Conservation (phyloP, 2,888 invertebrate genomes). For the Rhingia rostrata region DNA sequence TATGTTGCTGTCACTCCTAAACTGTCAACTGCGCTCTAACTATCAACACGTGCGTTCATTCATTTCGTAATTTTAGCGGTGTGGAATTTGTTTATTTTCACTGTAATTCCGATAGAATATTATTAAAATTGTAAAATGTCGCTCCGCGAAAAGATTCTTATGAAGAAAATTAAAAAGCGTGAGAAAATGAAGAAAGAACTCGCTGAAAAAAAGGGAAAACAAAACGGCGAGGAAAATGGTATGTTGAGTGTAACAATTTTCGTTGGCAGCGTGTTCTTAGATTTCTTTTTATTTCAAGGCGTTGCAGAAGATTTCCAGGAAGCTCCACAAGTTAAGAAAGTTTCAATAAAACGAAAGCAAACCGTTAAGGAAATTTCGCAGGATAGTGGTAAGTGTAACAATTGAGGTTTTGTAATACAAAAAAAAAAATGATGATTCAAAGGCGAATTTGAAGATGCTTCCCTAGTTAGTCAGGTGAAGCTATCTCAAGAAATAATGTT, state of each 20-base stretch:
- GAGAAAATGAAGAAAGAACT: conserved; percentile 89
- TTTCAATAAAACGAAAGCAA: conserved; percentile 76
- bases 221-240: conserved; percentile 44
- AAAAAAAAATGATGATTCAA: conserved; percentile 84
- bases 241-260: neutral
- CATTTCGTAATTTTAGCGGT: neutral
- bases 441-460: conserved; percentile 86
- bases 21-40: conserved; percentile 25
- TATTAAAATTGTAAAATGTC: conserved; percentile 77
- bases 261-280: conserved; percentile 10
- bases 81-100: conserved; percentile 56
- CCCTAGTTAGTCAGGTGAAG: conserved; percentile 78
- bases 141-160: conserved; percentile 86
- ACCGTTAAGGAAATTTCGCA: conserved; percentile 77
- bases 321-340: conserved; percentile 75
- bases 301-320: conserved; percentile 78
- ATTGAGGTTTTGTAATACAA: conserved; percentile 41
- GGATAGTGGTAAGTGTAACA: conserved; percentile 72
- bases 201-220: conserved; percentile 85
- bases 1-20: conserved; percentile 16
- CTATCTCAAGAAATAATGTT: conserved; percentile 35
- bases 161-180: conserved; percentile 90
- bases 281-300: conserved; percentile 60
- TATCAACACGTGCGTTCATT: conserved; percentile 43
- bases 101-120: neutral